A percentile compares a stretch with the other conserved stretches of the same genome.
Evolutionary conservation across 2,797 vertebrate species (phyloP).

Genomic region (Diglossa cyanea): DNA sequence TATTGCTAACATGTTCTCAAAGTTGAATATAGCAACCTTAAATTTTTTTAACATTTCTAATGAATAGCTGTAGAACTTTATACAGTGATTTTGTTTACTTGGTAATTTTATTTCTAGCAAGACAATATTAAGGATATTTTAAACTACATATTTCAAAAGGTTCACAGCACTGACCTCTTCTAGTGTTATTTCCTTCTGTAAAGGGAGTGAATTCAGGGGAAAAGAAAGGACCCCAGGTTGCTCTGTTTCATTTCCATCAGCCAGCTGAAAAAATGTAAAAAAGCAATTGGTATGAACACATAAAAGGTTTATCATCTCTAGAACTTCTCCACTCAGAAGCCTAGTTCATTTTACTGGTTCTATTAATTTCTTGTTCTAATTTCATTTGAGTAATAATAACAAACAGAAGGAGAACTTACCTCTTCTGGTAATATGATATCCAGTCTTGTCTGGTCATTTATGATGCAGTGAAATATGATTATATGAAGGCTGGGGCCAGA

Average conservation of each 20-base stretch:
- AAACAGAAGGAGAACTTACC: background rate
- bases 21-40: background rate
- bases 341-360: background rate
- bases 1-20: background rate
- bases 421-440: conserved; percentile 51
- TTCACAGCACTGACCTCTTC: conserved; percentile 38
- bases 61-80: background rate
- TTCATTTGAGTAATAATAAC: background rate
- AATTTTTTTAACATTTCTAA: background rate
- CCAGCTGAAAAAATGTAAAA: conserved; percentile 8
- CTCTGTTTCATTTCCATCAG: background rate
- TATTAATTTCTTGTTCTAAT: background rate
- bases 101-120: background rate
- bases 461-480: conserved; percentile 40
- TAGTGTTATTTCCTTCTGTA: conserved; percentile 44
- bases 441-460: conserved; percentile 55
- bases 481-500: background rate
- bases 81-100: background rate
- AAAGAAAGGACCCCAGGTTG: conserved; percentile 10
- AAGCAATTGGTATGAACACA: background rate
- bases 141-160: background rate
- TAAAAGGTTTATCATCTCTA: background rate
- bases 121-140: background rate
- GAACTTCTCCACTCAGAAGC: background rate
- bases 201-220: conserved; percentile 42